Evolutionary conservation across 92 coral and sea anemone species (phyloP).

Genomic region (Porites lobata): DNA sequence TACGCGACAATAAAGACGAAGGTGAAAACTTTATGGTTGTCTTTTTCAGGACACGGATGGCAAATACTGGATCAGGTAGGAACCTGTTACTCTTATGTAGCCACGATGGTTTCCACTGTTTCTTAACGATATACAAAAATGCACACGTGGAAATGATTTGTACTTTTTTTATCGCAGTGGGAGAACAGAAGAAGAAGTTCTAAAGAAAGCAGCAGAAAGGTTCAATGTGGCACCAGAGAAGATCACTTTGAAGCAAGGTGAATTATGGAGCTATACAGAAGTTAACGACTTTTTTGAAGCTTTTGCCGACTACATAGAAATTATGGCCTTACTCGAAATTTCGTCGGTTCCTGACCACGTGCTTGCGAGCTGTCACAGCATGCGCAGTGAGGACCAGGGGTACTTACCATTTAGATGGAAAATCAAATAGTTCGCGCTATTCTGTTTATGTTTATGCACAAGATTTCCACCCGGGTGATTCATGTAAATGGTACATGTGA

Average conservation of each 20-base stretch:
- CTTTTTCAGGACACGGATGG: constrained; percentile 90
- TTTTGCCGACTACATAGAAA: too few relatives aligned
- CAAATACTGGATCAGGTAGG: constrained; percentile 96
- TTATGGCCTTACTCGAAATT: too few relatives aligned
- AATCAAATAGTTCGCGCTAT: too few relatives aligned
- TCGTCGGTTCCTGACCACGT: too few relatives aligned
- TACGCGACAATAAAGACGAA: too few relatives aligned
- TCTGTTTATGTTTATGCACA: too few relatives aligned
- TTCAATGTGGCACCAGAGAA: constrained; percentile 94
- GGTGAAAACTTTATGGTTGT: neutral
- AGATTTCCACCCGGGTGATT: too few relatives aligned
- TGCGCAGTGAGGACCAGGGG: too few relatives aligned
- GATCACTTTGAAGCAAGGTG: constrained; percentile 91
- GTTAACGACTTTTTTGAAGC: neutral
- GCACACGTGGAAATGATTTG: neutral
- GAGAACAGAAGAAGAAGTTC: constrained; percentile 89
- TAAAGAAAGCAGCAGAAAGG: constrained; percentile 89
- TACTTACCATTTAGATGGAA: too few relatives aligned
- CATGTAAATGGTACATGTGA: too few relatives aligned
- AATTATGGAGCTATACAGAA: neutral
- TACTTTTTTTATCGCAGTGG: constrained; percentile 72
- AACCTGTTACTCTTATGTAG: neutral
- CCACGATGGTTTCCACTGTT: neutral
- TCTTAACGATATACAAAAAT: neutral
- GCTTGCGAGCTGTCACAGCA: too few relatives aligned